Conservation (phyloP, 1,140 invertebrate genomes). For the Linepithema humile region DNA sequence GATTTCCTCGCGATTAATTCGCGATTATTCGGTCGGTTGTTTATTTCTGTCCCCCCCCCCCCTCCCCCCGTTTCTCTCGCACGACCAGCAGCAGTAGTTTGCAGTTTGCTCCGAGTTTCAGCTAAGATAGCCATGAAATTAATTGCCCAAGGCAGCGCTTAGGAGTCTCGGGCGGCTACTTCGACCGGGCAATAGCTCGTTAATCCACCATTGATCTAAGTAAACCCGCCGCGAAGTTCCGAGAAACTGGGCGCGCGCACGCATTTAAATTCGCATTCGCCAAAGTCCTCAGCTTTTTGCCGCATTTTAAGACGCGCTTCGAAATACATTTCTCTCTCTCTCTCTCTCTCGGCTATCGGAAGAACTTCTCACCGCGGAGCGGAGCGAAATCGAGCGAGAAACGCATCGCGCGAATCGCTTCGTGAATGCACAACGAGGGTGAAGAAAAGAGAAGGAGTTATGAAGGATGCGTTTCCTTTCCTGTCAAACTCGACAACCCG, state of each 20-base stretch:
- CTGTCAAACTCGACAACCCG: not conserved
- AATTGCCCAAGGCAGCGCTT: slow-evolving; percentile 25
- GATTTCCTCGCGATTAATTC: slow-evolving; percentile 27
- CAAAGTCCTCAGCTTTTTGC: not conserved
- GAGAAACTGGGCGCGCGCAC: not conserved
- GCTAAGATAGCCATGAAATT: slow-evolving; percentile 49
- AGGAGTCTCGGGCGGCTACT: slow-evolving; percentile 26
- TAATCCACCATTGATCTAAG: slow-evolving; percentile 53
- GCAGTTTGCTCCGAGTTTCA: slow-evolving; percentile 39
- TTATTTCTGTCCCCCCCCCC: slow-evolving; percentile 9
- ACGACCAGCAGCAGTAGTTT: not conserved
- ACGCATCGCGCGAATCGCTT: slow-evolving; percentile 4
- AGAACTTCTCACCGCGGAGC: not conserved
- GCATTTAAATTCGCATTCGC: not conserved
- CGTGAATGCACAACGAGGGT: no score
- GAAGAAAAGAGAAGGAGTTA: not conserved
- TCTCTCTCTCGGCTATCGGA: not conserved
- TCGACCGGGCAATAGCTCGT: slow-evolving; percentile 9
- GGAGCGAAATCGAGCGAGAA: not conserved
- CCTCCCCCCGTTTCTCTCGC: not conserved
- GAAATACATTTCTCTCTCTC: not conserved
- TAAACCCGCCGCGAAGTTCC: not conserved
- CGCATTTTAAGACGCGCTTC: not conserved
- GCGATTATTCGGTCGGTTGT: not conserved
- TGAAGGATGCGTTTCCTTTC: no score